Evolutionary conservation across 1,140 invertebrate genomes (phyloP).

Genomic region (Teleogryllus occipitalis): DNA sequence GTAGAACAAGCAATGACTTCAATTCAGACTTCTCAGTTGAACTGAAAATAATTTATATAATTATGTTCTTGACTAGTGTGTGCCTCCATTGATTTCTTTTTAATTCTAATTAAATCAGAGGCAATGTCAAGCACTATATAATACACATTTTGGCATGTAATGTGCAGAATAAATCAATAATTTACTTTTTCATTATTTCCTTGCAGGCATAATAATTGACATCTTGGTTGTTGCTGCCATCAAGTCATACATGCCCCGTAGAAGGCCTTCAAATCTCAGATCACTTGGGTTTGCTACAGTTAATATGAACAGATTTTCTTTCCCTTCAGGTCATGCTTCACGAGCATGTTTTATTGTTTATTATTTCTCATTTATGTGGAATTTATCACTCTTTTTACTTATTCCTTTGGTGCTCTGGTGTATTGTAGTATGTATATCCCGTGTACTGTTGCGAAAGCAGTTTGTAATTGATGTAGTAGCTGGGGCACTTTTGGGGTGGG

Average conservation of each 20-base stretch:
- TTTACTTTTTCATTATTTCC: too few relatives aligned
- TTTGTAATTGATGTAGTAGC: constrained; percentile 75
- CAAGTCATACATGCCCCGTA: constrained; percentile 70
- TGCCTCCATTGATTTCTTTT: too few relatives aligned
- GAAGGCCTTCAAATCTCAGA: constrained; percentile 59
- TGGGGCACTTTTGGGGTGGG: constrained; percentile 66
- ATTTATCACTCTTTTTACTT: constrained; percentile 28
- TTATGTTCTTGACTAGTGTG: too few relatives aligned
- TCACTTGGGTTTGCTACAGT: constrained; percentile 50
- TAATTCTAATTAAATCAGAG: too few relatives aligned
- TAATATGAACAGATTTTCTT: constrained; percentile 83
- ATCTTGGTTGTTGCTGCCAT: constrained; percentile 61
- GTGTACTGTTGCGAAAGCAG: constrained; percentile 74
- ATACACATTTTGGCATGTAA: too few relatives aligned
- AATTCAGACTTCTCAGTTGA: too few relatives aligned
- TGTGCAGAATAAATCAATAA: too few relatives aligned
- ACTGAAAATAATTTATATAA: too few relatives aligned
- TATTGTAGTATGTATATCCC: constrained; percentile 61
- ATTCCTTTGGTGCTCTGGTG: constrained; percentile 63
- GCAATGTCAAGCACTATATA: too few relatives aligned
- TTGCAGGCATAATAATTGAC: neutral
- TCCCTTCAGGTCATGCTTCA: constrained; percentile 94
- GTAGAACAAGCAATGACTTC: too few relatives aligned
- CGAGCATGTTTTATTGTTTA: constrained; percentile 68
- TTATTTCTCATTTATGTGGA: constrained; percentile 53